Evolutionary conservation across 92 coral and sea anemone genomes (phyloP), one percentile per base, ranked within the genome.

Genomic region (Ricordea florida): DNA sequence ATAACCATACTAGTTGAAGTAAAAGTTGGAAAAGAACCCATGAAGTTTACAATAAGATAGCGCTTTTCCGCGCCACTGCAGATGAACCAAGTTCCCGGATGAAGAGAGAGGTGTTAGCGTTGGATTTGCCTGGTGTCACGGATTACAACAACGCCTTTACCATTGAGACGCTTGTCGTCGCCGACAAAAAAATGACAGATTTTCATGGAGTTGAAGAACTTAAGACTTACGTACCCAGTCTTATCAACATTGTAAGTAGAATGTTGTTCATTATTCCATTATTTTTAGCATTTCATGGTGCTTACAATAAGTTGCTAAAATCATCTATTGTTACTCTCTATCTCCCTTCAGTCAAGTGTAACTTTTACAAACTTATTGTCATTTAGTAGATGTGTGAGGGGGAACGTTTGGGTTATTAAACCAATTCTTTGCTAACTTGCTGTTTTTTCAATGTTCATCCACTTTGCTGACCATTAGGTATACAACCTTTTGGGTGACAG

Each of bases 161-260:
- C 56, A 84, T 88, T 30, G 93, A 88, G 43, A 44, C 93, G 10
- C 70, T 83, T 10, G 83, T 88, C n/a, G 93, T 88, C 3, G 85
- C 75, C 8, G 93, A 88, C 60, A 62, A 71, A 48, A 84, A 78
- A 52, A 78, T 88, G 93, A 58, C 82, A 1, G 66, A 64, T 34
- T 84, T 62, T 50, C 93, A 88, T 50, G 93, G 93, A 10, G 56
- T 68, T 11, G 80, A 56, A 15, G 59, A 78, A 24, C 66, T 88
- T 38, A 84, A 88, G 69, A 68, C 33, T 6, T 88, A 83, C 48
- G 82, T 84, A 14, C 89, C 85, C 16, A 65, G 86, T 8, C 83
- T 79, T 13, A 57, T 88, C 16, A 88, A 88, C 58, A 82, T 88
- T n/a, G 93, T 88, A 59, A 71, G 93, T 27, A 11, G 11, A n/a